Percentiles rank a stretch among this genome's conserved stretches.
Conservation (phyloP, 2,113 vertebrate species). For the Erythrolamprus reginae region DNA sequence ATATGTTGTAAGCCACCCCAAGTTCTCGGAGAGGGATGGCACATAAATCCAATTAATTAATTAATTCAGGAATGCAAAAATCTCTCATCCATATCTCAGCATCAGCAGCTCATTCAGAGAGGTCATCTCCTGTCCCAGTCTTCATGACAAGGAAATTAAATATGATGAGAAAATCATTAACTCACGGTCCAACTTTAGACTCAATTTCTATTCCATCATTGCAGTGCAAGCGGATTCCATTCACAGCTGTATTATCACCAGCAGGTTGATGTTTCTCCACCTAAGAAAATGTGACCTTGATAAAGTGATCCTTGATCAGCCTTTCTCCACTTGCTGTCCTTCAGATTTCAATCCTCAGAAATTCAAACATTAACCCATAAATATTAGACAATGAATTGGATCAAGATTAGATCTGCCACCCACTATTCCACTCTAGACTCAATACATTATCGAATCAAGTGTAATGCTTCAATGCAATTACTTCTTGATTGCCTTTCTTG, state of each 20-base stretch:
- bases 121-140: background rate
- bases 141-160: background rate
- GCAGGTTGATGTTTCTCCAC: accelerated
- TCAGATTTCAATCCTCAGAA: background rate
- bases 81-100: background rate
- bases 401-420: background rate
- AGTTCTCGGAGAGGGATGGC: too few species aligned
- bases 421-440: background rate
- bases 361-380: background rate
- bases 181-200: background rate
- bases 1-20: too few species aligned
- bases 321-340: background rate
- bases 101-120: background rate
- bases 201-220: background rate
- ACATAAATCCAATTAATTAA: too few species aligned
- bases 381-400: background rate
- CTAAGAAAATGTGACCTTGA: background rate
- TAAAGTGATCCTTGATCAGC: background rate
- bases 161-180: background rate
- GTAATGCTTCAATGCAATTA: background rate
- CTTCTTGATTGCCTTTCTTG: background rate
- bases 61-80: background rate
- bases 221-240: background rate
- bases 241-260: background rate
- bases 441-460: background rate